Conservation (phyloP, 1,140 invertebrate genomes). For the Drosophila novamexicana region DNA sequence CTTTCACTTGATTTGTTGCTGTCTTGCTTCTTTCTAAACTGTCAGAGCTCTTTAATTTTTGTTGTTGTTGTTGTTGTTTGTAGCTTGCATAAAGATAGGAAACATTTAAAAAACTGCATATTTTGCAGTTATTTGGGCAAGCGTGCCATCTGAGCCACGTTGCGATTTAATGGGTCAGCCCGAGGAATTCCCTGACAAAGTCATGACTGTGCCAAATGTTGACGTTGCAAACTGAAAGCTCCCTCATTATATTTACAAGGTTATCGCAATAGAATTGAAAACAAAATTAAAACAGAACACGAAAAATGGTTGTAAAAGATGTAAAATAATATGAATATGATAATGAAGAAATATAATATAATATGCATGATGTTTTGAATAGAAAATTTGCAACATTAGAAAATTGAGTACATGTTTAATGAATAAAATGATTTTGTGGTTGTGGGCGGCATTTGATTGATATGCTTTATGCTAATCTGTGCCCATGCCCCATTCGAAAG, state of each 20-base stretch:
- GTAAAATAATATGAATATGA: too few relatives aligned
- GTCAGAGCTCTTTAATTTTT: constrained; percentile 5
- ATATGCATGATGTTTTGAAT: too few relatives aligned
- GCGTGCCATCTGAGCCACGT: constrained; percentile 32
- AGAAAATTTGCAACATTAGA: too few relatives aligned
- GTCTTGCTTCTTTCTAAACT: constrained; percentile 8
- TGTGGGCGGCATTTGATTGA: background rate
- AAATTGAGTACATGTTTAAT: too few relatives aligned
- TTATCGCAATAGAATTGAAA: constrained; percentile 12
- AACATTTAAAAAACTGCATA: constrained; percentile 27
- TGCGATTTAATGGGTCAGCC: constrained; percentile 32
- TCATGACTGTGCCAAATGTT: constrained; percentile 4
- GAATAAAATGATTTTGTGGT: background rate
- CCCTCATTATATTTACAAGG: constrained; percentile 17
- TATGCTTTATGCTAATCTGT: background rate
- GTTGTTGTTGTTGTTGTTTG: constrained; percentile 4
- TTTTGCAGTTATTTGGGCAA: constrained; percentile 29
- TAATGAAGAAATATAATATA: too few relatives aligned
- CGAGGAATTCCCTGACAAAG: constrained; percentile 5
- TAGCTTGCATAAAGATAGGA: background rate
- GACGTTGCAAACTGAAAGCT: background rate
- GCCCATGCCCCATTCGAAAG: constrained; percentile 35
- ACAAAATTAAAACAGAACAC: too few relatives aligned
- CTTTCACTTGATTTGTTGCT: too few relatives aligned
- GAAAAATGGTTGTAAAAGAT: too few relatives aligned